Conservation (phyloP, 2,888 invertebrate genomes). For the Drosophila koepferae region DNA sequence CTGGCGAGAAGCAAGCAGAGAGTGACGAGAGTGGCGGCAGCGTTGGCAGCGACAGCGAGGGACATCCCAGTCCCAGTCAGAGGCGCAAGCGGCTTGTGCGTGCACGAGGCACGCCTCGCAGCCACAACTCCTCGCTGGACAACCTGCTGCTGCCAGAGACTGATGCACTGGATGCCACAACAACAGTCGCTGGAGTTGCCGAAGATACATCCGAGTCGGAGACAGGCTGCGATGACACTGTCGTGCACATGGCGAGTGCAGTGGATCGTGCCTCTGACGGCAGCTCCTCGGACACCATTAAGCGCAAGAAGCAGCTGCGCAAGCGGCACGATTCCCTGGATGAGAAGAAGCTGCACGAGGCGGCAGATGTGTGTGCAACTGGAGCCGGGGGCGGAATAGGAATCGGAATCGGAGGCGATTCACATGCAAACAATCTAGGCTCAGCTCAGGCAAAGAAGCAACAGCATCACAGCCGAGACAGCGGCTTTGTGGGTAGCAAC, state of each 20-base stretch:
- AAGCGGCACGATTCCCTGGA: constrained; percentile 86
- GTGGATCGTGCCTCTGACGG: constrained; percentile 88
- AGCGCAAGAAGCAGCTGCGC: constrained; percentile 92
- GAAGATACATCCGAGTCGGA: constrained; percentile 90
- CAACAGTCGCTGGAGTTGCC: constrained; percentile 83
- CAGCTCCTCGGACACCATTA: constrained; percentile 89
- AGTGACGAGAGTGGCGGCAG: constrained; percentile 88
- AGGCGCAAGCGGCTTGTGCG: constrained; percentile 92
- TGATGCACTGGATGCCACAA: constrained; percentile 64
- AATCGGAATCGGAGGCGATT: constrained; percentile 53
- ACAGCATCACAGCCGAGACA: constrained; percentile 90
- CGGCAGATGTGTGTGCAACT: constrained; percentile 18
- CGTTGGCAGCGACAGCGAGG: constrained; percentile 96
- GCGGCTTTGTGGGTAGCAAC: constrained; percentile 95
- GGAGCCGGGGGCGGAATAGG: constrained; percentile 37
- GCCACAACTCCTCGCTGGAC: constrained; percentile 93
- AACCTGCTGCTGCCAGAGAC: constrained; percentile 88
- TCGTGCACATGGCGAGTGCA: constrained; percentile 88
- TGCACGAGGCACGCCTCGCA: constrained; percentile 92
- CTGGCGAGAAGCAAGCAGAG: constrained; percentile 88
- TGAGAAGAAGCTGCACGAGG: constrained; percentile 85
- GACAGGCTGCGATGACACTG: constrained; percentile 87
- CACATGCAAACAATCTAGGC: constrained; percentile 84
- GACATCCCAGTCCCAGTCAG: constrained; percentile 94
- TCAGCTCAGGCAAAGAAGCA: constrained; percentile 89